phyloP scores from a whole-genome alignment of 1,140 invertebrate species.

The Leptestheria dahalacensis region DNA sequence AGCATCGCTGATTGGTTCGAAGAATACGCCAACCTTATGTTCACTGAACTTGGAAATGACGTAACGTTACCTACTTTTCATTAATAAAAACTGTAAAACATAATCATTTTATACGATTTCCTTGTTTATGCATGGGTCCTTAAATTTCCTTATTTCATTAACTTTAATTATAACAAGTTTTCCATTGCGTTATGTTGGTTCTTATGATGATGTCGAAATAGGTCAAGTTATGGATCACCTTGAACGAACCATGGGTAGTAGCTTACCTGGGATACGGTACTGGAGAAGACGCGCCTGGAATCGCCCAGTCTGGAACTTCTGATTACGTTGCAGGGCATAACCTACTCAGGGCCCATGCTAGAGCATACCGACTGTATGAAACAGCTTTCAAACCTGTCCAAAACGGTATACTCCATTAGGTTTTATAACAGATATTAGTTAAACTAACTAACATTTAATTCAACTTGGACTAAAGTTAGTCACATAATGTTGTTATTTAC shows the following conservation, averaged over 20 bases:
- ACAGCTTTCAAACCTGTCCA: conserved; percentile 19
- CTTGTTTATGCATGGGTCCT: too few relatives aligned
- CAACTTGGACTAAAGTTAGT: too few relatives aligned
- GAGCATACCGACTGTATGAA: conserved; percentile 24
- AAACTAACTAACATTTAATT: too few relatives aligned
- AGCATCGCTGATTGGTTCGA: conserved; percentile 21
- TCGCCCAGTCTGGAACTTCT: conserved; percentile 6
- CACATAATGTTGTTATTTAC: neutral
- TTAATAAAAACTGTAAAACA: neutral
- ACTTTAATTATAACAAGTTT: too few relatives aligned
- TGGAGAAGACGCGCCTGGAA: conserved; percentile 17
- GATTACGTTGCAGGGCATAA: conserved; percentile 13
- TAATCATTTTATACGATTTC: too few relatives aligned
- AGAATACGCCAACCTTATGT: conserved; percentile 41
- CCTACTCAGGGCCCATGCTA: conserved; percentile 37
- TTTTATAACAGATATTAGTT: too few relatives aligned
- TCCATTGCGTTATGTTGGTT: too few relatives aligned
- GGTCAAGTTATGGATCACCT: conserved; percentile 47
- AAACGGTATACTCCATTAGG: conserved; percentile 18
- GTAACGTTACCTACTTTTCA: neutral
- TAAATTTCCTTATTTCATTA: too few relatives aligned
- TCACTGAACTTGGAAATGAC: conserved; percentile 39
- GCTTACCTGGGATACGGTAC: conserved; percentile 43
- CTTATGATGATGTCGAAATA: conserved; percentile 1
- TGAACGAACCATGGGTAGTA: conserved; percentile 53